Evolutionary conservation across 1,140 invertebrate species (phyloP).

Genomic region (Aplysia californica): DNA sequence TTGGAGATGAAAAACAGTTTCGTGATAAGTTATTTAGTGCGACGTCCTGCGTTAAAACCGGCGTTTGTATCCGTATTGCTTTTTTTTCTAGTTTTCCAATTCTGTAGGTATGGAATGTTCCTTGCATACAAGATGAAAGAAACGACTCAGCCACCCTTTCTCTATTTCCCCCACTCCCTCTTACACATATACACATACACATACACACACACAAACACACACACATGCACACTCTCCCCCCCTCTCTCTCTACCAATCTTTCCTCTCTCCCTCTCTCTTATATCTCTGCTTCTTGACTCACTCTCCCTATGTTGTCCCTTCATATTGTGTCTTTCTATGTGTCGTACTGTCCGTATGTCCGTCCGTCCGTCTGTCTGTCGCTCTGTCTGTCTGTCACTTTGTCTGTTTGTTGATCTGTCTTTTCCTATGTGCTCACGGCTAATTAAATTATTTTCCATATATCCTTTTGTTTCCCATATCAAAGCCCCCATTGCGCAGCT

Average conservation of each 20-base stretch:
- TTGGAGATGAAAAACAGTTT: too few relatives aligned
- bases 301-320: background rate
- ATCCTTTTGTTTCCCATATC: too few relatives aligned
- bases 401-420: too few relatives aligned
- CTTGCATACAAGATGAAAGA: too few relatives aligned
- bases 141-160: background rate
- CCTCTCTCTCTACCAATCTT: background rate
- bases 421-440: too few relatives aligned
- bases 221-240: background rate
- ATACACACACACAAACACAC: background rate
- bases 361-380: background rate
- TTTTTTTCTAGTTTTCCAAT: background rate
- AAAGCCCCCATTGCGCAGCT: too few relatives aligned
- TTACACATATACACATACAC: background rate
- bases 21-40: too few relatives aligned
- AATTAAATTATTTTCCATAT: too few relatives aligned
- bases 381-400: background rate
- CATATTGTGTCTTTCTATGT: background rate
- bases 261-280: conserved; percentile 3
- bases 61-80: background rate
- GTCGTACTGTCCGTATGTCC: background rate
- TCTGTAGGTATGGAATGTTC: background rate
- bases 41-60: too few relatives aligned
- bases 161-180: background rate
- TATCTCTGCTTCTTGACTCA: background rate